Base-by-base conservation (phyloP, 2,113 vertebrate genomes). In the Sander vitreus region DNA sequence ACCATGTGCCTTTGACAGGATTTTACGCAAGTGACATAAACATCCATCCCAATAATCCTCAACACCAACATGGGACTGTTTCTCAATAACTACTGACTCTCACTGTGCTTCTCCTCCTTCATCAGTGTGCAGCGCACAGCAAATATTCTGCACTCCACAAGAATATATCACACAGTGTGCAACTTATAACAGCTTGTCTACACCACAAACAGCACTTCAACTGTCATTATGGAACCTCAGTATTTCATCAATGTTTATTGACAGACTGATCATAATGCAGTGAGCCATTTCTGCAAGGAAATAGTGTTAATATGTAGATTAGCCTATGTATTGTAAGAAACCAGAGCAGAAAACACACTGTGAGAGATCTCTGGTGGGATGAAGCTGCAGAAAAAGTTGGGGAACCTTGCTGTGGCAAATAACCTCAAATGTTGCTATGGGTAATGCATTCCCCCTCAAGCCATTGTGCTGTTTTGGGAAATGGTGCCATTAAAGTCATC, bases 401-500 rank as follows among this genome's bases (percentile, higher is more conserved):
- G 66, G 36, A 87, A 83, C 70, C 63, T 76, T 72, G 65, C 60
- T 80, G 68, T 65, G 68, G 60, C 72, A 76, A 87, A 81, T 91
- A 74, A 90, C 71, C 80, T 76, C 36, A 76, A 83, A 85, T 64
- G 36, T 55, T 72, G 53, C 73, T 65, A 5, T 73, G 81, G 83
- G 81, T 80, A 80, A 83, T 85, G 72, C 78, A 51, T 75, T 65
- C 65, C 73, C 80, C 84, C 80, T 85, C 39, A 86, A 89, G 85
- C 87, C 90, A 88, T 48, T 81, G 50, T 54, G 69, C 76, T 83
- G 88, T 76, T 81, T 80, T 89, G 60, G 43, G 78, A 90, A 90
- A 90, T 79, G 60, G 84, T 16, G 8, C 72, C 76, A 89, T 89
- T 91, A 88, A 81, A 91, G 73, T 85, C 88, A 93, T 92, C 92